Percentiles rank a stretch among this genome's conserved stretches.
Evolutionary conservation across 2,113 vertebrate species (phyloP).

Genomic region (Alosa alosa): DNA sequence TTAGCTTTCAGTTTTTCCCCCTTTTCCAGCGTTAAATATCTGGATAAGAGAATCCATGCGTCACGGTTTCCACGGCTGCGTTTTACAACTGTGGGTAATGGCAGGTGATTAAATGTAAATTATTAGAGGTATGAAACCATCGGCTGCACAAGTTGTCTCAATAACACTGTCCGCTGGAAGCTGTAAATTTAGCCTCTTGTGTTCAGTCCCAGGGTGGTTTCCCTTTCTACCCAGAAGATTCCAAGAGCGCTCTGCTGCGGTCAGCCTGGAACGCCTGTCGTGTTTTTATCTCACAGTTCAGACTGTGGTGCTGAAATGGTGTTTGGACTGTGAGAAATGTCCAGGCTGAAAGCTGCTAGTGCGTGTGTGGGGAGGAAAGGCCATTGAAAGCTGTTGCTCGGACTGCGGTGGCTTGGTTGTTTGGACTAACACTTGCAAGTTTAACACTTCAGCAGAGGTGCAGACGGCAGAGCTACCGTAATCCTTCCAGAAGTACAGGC

Average conservation of each 20-base stretch:
- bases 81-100: constrained; percentile 56
- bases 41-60: constrained; percentile 22
- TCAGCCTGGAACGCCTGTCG: neutral
- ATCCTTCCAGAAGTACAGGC: neutral
- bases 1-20: constrained; percentile 23
- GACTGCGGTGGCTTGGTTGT: constrained; percentile 68
- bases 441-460: neutral
- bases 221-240: neutral
- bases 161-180: constrained; percentile 68
- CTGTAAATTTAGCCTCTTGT: constrained; percentile 72
- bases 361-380: constrained; percentile 64
- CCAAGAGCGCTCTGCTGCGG: neutral
- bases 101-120: constrained; percentile 71
- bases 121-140: constrained; percentile 74
- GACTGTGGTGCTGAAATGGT: neutral
- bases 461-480: neutral
- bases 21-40: constrained; percentile 29
- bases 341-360: neutral
- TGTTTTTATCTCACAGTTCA: neutral
- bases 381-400: constrained; percentile 72
- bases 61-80: constrained; percentile 6
- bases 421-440: constrained; percentile 76
- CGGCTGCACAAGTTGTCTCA: constrained; percentile 62
- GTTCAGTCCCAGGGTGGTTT: constrained; percentile 58
- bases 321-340: neutral